Base-by-base conservation (phyloP, 1,140 invertebrate genomes). In the Ephestia elutella region DNA sequence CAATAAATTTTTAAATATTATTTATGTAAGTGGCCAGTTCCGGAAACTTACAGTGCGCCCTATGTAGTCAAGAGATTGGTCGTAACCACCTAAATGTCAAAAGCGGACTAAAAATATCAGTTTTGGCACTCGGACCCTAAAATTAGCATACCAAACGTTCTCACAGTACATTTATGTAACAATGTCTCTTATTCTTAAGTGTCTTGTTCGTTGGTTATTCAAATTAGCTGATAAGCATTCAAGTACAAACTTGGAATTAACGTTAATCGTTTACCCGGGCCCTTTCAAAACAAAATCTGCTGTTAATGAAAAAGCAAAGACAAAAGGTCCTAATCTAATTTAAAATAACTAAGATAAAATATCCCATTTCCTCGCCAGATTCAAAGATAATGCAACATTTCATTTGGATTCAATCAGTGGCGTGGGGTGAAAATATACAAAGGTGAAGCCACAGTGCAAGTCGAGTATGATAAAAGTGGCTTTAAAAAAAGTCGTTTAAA, bases 141-240 rank as follows among this genome's bases (percentile, higher is more conserved):
- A 3, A 25, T 7, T 3, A 25, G 7, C 21, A 50, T 50, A 20
- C n/a, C n/a, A n/a, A n/a, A n/a, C n/a, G 7, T 50, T 50, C 9
- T 9, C 49, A 9, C 17, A n/a, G 20, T 25, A 25, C 21, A 3
- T 3, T 25, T 25, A 53, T 53, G 38, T 15, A 44, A 44, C 38
- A 44, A 44, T 53, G n/a, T 53, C 9, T 53, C 17, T 25, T 53
- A 25, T 18, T 0, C 15, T 4, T 15, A 1, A 7, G 21, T 15
- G 5, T 44, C n/a, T 15, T 15, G 5, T 5, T 21, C 20, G 11
- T 15, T 10, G 5, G 9, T 20, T 25, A 53, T 53, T 53, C 19
- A 53, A 53, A 53, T 53, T 53, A 25, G 21, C 50, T 15, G 50
- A 53, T 53, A 53, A 53, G 50, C 20, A 53, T 25, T 5, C 21